These are phyloP conservation scores for Pseudonaja textilis DNA, from an alignment of 2,113 vertebrate genomes.

Conservation along the genomic window DNA sequence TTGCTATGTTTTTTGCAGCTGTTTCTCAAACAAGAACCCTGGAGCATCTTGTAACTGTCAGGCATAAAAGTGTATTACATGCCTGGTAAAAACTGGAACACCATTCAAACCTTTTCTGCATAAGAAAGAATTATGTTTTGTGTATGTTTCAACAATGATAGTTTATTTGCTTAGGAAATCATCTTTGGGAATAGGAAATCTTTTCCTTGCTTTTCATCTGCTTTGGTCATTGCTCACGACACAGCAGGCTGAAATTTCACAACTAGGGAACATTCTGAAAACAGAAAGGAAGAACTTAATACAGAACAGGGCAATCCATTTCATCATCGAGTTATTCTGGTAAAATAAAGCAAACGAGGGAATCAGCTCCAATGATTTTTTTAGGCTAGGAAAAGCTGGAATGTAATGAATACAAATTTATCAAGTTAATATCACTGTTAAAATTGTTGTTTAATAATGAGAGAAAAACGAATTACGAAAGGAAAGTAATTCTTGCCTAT, in stretches of 20 bases:
- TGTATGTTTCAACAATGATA: slow-evolving; percentile 18
- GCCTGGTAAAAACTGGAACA: slow-evolving; percentile 9
- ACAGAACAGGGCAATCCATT: background rate
- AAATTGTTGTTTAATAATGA: background rate
- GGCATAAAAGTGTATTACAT: slow-evolving; percentile 3
- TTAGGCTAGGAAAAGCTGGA: background rate
- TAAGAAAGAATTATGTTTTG: slow-evolving; percentile 16
- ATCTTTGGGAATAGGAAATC: slow-evolving; percentile 22
- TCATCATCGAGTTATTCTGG: background rate
- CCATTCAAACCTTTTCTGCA: background rate
- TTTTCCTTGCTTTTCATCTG: background rate
- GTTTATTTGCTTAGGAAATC: slow-evolving; percentile 25
- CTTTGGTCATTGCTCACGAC: background rate
- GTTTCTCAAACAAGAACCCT: background rate
- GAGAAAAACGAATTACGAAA: background rate
- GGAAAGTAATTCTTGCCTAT: background rate
- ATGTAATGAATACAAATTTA: background rate
- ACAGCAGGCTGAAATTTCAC: background rate
- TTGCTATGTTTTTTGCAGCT: background rate
- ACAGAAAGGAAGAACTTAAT: background rate
- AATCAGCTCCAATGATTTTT: background rate
- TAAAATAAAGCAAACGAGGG: background rate
- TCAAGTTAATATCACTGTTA: background rate
- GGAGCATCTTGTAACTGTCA: background rate
- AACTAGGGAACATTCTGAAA: background rate